Evolutionary conservation across 2,113 vertebrate species (phyloP).

Genomic region (Caloenas nicobarica): DNA sequence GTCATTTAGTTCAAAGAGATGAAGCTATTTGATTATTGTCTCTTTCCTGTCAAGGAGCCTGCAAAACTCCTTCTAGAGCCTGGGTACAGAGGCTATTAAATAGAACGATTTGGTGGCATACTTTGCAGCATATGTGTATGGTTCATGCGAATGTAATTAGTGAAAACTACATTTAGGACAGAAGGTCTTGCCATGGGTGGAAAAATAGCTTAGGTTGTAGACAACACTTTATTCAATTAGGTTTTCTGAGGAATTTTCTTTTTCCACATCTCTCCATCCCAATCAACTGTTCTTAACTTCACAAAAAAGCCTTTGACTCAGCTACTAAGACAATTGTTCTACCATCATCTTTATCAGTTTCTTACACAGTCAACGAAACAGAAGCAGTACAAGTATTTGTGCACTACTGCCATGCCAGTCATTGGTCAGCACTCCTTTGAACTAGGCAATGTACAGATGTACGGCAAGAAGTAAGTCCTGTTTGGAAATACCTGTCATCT

Average conservation of each 20-base stretch:
- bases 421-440: not conserved
- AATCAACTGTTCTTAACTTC: not conserved
- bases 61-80: not conserved
- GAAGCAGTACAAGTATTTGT: not conserved
- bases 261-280: not conserved
- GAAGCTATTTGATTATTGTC: not conserved
- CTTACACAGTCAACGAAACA: not conserved
- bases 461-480: accelerated
- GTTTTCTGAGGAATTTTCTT: not conserved
- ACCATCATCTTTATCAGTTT: not conserved
- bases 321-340: not conserved
- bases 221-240: not conserved
- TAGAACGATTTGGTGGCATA: not conserved
- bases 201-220: not conserved
- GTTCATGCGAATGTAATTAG: not conserved
- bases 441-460: accelerated
- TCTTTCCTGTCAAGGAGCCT: not conserved
- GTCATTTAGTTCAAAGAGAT: not conserved
- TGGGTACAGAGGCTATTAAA: not conserved
- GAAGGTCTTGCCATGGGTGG: not conserved
- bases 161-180: conserved; percentile 1
- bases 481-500: not conserved
- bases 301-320: not conserved
- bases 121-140: not conserved
- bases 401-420: accelerated